A percentile compares a stretch with the other conserved stretches of the same genome.
Evolutionary conservation across 2,797 vertebrate species (phyloP).

Genomic region (Cossypha heuglini): DNA sequence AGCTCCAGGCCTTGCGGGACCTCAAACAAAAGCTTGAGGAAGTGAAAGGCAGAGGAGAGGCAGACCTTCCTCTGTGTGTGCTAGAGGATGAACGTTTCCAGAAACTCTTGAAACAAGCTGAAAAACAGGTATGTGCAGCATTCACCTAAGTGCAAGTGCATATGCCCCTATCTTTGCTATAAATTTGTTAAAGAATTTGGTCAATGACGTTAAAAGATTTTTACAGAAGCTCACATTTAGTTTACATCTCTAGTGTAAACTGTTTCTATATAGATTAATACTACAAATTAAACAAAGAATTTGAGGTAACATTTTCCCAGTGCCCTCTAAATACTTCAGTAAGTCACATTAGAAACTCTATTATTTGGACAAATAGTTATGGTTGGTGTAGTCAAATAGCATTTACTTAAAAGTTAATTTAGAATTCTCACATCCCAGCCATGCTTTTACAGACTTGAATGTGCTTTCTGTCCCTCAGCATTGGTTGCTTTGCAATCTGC

Average conservation of each 20-base stretch:
- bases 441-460: background rate
- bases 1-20: conserved; percentile 78
- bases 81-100: conserved; percentile 82
- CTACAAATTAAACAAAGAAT: background rate
- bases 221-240: background rate
- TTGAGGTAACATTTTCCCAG: background rate
- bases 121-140: conserved; percentile 75
- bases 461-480: background rate
- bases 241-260: background rate
- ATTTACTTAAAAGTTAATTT: background rate
- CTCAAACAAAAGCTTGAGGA: conserved; percentile 79
- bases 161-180: background rate
- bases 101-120: conserved; percentile 80
- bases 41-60: conserved; percentile 75
- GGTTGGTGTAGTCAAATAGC: background rate
- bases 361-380: background rate
- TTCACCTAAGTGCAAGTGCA: background rate
- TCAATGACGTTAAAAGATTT: fast-evolving
- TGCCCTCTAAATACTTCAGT: background rate
- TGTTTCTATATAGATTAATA: background rate
- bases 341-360: background rate
- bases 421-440: background rate
- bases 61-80: conserved; percentile 73
- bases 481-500: background rate
- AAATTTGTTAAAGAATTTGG: background rate